Evolutionary conservation across 1,140 invertebrate genomes (phyloP).

Genomic region (Yoshiicerus persimilis): DNA sequence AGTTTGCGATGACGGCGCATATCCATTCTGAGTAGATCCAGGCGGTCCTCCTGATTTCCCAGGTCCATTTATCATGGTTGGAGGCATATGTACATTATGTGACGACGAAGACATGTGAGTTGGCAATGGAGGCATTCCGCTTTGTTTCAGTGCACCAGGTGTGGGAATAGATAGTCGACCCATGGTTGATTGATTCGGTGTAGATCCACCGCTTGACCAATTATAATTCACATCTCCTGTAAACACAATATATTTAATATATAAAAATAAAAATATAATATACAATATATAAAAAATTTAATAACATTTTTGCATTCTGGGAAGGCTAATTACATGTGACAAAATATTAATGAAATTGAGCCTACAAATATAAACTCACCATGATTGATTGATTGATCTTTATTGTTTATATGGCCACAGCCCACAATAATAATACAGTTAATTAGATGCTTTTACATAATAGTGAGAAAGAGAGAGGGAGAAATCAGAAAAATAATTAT

Average conservation of each 20-base stretch:
- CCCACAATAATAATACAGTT: too few relatives aligned
- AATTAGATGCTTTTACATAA: too few relatives aligned
- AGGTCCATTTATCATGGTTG: background rate
- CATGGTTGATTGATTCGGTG: background rate
- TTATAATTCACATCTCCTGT: background rate
- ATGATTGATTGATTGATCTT: too few relatives aligned
- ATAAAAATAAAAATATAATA: background rate
- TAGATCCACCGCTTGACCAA: background rate
- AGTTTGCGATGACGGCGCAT: background rate
- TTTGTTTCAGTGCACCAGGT: conserved; percentile 41
- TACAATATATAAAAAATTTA: too few relatives aligned
- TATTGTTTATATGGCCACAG: too few relatives aligned
- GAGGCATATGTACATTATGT: background rate
- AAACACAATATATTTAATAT: background rate
- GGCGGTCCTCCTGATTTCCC: background rate
- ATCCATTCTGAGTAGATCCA: background rate
- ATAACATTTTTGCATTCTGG: too few relatives aligned
- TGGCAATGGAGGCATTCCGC: conserved; percentile 42
- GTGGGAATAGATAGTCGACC: conserved; percentile 44
- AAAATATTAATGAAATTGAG: too few relatives aligned
- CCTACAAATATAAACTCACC: too few relatives aligned
- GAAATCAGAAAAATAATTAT: too few relatives aligned
- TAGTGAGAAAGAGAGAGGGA: too few relatives aligned
- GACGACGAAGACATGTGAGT: background rate
- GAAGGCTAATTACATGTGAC: too few relatives aligned